phyloP scores from a whole-genome alignment of 1,140 invertebrate genomes.

The Drosophila kohkoa region DNA sequence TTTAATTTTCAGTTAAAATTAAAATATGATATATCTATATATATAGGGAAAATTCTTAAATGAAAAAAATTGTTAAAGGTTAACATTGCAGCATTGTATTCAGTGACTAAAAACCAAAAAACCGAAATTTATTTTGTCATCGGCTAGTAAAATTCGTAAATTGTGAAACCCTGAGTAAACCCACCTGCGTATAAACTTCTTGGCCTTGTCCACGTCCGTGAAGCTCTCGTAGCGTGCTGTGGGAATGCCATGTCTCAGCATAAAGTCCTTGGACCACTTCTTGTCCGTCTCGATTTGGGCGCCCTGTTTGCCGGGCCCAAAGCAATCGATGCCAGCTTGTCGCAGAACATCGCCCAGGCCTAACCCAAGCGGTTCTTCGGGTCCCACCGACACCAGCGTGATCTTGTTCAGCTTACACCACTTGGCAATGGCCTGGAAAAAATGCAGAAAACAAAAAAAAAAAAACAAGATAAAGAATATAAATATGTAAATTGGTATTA shows the following conservation, averaged over 20 bases:
- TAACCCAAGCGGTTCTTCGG: conserved; percentile 96
- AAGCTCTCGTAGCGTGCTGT: conserved; percentile 95
- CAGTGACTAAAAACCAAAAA: too few species aligned
- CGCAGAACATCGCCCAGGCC: conserved; percentile 91
- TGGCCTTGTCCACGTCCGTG: conserved; percentile 90
- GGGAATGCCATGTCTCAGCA: conserved; percentile 94
- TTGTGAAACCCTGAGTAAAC: background rate
- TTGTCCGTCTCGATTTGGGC: conserved; percentile 97
- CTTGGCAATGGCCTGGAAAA: conserved; percentile 87
- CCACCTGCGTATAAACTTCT: conserved; percentile 92
- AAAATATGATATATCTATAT: too few species aligned
- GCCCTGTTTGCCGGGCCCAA: conserved; percentile 93
- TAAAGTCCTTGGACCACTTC: conserved; percentile 97
- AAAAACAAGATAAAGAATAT: background rate
- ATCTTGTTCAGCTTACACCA: conserved; percentile 93
- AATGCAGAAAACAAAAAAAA: too few species aligned
- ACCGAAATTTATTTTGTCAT: too few species aligned
- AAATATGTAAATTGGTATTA: background rate
- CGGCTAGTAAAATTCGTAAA: too few species aligned
- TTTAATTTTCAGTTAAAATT: too few species aligned
- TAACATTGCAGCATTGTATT: too few species aligned
- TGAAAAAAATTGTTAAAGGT: too few species aligned
- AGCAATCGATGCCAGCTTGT: conserved; percentile 89
- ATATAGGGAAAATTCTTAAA: too few species aligned
- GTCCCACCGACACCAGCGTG: conserved; percentile 94